A percentile compares a stretch with the other conserved stretches of the same genome.
Evolutionary conservation across 2,113 vertebrate species (phyloP).

Genomic region (Trematocara marginatum): DNA sequence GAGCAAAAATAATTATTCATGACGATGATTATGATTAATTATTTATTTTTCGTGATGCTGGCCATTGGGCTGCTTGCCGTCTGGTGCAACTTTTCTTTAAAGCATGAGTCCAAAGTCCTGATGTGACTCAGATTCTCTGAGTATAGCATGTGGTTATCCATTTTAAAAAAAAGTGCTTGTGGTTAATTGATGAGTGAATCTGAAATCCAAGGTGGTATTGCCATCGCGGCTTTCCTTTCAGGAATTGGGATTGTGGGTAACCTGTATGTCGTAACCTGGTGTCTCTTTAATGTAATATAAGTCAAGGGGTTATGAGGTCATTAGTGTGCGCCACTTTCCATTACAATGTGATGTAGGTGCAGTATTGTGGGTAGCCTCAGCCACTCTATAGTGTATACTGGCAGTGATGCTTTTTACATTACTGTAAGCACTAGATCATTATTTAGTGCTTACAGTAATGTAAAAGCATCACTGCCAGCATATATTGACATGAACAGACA

Average conservation of each 20-base stretch:
- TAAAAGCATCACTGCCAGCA: too few species aligned
- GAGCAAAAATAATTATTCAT: not conserved
- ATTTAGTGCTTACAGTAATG: too few species aligned
- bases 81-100: not conserved
- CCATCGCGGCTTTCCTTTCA: not conserved
- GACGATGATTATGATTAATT: not conserved
- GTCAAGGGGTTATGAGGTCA: too few species aligned
- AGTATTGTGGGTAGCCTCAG: not conserved
- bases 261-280: not conserved
- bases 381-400: not conserved
- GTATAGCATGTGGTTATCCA: not conserved
- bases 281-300: too few species aligned
- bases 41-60: not conserved
- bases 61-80: not conserved
- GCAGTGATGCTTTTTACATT: not conserved
- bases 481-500: not conserved
- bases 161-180: not conserved
- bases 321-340: too few species aligned
- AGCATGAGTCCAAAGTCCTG: not conserved
- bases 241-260: not conserved
- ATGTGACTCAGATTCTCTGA: not conserved
- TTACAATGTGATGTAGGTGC: not conserved
- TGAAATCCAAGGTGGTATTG: not conserved
- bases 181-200: not conserved
- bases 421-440: not conserved